Conservation (phyloP, 2,797 vertebrate species). For the Lutjanus campechanus region DNA sequence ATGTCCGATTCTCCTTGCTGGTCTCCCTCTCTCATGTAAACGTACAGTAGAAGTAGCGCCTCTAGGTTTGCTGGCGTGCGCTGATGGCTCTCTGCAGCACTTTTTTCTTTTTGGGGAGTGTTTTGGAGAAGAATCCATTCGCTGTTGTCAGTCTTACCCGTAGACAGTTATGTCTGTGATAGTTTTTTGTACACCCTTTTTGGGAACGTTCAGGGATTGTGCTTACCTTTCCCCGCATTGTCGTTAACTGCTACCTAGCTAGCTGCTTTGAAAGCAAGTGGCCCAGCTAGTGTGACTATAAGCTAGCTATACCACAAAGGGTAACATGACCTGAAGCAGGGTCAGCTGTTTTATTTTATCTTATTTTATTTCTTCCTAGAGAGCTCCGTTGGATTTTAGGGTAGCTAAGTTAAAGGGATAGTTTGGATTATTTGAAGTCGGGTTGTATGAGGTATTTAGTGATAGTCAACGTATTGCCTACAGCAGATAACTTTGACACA, state of each 20-base stretch:
- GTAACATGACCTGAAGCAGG: conserved; percentile 49
- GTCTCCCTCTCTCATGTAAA: conserved; percentile 52
- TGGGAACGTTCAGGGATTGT: conserved; percentile 79
- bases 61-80: conserved; percentile 42
- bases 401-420: not conserved
- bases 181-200: conserved; percentile 63
- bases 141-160: conserved; percentile 53
- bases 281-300: conserved; percentile 40
- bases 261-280: conserved; percentile 46
- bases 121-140: conserved; percentile 52
- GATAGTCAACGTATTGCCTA: no score
- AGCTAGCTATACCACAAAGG: conserved; percentile 55
- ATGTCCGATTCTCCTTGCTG: conserved; percentile 60
- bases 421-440: no score
- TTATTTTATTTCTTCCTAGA: not conserved
- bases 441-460: no score
- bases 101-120: not conserved
- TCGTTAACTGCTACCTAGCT: conserved; percentile 39
- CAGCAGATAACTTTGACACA: no score
- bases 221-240: conserved; percentile 44
- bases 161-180: conserved; percentile 67
- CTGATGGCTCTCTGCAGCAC: conserved; percentile 34
- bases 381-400: conserved; percentile 18
- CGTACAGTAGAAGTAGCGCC: conserved; percentile 63
- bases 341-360: conserved; percentile 36